Evolutionary conservation across 35 echinoderm and acorn worm genomes (phyloP).

Genomic region (Nesometra sesokonis): DNA sequence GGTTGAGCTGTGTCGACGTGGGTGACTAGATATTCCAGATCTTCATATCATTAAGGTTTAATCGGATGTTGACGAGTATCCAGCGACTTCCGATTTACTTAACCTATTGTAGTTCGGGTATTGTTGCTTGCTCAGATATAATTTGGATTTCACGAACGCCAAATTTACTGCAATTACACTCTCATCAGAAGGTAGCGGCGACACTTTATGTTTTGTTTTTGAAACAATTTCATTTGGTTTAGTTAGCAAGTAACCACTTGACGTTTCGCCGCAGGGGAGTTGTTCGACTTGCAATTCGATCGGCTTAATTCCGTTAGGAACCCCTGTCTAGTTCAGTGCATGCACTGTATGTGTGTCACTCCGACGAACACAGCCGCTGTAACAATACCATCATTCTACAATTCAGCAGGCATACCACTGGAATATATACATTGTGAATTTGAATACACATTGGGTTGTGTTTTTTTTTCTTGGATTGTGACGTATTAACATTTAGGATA

Average conservation of each 20-base stretch:
- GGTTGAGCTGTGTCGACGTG: neutral
- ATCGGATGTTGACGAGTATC: neutral
- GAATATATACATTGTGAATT: no score
- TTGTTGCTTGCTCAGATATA: neutral
- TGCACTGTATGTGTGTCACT: neutral
- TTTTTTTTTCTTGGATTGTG: neutral
- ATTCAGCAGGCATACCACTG: neutral
- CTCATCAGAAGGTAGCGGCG: neutral
- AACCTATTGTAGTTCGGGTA: neutral
- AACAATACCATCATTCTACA: neutral
- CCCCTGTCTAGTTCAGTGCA: neutral
- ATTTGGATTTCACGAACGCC: neutral
- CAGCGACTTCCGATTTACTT: neutral
- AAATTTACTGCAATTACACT: neutral
- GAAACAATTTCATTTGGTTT: neutral
- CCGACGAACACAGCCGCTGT: neutral
- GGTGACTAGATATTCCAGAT: neutral
- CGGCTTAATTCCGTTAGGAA: neutral
- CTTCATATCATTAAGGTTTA: neutral
- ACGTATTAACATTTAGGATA: neutral
- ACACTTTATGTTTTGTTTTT: neutral
- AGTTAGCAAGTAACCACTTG: neutral
- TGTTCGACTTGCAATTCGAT: neutral
- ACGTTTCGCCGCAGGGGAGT: neutral
- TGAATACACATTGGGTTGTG: neutral